A percentile compares a stretch with the other conserved stretches of the same genome.
phyloP scores from a whole-genome alignment of 1,140 invertebrate species.

The Goniozus legneri region DNA sequence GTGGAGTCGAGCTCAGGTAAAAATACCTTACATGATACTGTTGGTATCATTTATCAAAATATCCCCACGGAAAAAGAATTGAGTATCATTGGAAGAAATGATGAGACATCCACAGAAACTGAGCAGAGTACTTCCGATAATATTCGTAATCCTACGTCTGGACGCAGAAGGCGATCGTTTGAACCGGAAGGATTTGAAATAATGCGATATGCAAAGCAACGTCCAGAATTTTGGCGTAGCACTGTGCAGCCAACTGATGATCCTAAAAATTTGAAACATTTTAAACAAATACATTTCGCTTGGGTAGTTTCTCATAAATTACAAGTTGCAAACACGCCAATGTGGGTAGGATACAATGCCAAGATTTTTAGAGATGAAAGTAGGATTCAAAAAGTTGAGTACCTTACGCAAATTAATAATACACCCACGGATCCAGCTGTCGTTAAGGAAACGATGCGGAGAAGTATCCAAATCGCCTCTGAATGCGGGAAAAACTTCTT shows the following conservation, averaged over 20 bases:
- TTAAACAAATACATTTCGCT: slow-evolving; percentile 12
- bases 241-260: slow-evolving; percentile 2
- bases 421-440: slow-evolving; percentile 26
- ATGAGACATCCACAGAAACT: slow-evolving; percentile 11
- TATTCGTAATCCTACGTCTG: slow-evolving; percentile 19
- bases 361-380: slow-evolving; percentile 15
- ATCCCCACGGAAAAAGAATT: slow-evolving; percentile 16
- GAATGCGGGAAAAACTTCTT: slow-evolving; percentile 29
- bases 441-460: slow-evolving; percentile 30
- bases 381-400: slow-evolving; percentile 20
- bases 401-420: slow-evolving; percentile 31
- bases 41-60: slow-evolving; percentile 30
- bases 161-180: slow-evolving; percentile 8
- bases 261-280: not conserved
- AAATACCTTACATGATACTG: slow-evolving; percentile 34
- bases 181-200: slow-evolving; percentile 12
- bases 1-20: slow-evolving; percentile 34
- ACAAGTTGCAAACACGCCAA: slow-evolving; percentile 12
- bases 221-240: slow-evolving; percentile 3
- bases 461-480: slow-evolving; percentile 18
- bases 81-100: slow-evolving; percentile 12
- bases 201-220: slow-evolving; percentile 10
- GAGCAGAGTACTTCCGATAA: slow-evolving; percentile 13
- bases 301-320: slow-evolving; percentile 14
- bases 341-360: slow-evolving; percentile 22